These are phyloP conservation scores for Scylla paramamosain DNA, from an alignment of 1,140 invertebrate genomes.

Conservation along the genomic window DNA sequence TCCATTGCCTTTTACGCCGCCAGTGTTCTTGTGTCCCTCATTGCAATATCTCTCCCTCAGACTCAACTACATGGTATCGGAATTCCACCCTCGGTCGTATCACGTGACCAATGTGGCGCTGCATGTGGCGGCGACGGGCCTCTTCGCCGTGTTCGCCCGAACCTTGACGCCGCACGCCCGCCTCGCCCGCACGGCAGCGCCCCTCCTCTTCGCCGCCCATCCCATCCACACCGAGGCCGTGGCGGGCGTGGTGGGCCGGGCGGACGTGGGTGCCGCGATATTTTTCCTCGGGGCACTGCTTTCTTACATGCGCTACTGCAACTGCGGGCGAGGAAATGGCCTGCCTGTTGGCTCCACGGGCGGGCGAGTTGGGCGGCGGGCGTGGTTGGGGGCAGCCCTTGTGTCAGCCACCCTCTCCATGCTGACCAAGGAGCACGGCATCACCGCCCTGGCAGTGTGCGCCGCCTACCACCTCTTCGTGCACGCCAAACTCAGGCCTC, in stretches of 20 bases:
- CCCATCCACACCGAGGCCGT: constrained; percentile 93
- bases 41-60: constrained; percentile 80
- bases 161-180: constrained; percentile 86
- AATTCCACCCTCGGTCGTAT: constrained; percentile 85
- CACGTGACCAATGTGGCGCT: constrained; percentile 87
- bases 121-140: constrained; percentile 85
- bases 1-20: no score
- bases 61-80: constrained; percentile 84
- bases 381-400: constrained; percentile 77
- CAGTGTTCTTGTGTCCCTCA: no score
- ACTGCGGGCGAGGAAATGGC: constrained; percentile 47
- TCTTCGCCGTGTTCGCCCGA: constrained; percentile 84
- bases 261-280: constrained; percentile 91
- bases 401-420: constrained; percentile 86
- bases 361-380: constrained; percentile 42
- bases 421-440: constrained; percentile 96
- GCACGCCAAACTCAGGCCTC: constrained; percentile 73
- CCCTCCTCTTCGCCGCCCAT: constrained; percentile 93
- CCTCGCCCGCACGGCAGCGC: constrained; percentile 86
- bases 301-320: constrained; percentile 79
- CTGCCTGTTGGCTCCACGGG: background rate
- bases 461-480: constrained; percentile 86
- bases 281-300: constrained; percentile 90
- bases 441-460: constrained; percentile 91
- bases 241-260: constrained; percentile 96